These are phyloP conservation scores for Esox niger DNA, from an alignment of 2,113 vertebrate genomes.

Conservation along the genomic window DNA sequence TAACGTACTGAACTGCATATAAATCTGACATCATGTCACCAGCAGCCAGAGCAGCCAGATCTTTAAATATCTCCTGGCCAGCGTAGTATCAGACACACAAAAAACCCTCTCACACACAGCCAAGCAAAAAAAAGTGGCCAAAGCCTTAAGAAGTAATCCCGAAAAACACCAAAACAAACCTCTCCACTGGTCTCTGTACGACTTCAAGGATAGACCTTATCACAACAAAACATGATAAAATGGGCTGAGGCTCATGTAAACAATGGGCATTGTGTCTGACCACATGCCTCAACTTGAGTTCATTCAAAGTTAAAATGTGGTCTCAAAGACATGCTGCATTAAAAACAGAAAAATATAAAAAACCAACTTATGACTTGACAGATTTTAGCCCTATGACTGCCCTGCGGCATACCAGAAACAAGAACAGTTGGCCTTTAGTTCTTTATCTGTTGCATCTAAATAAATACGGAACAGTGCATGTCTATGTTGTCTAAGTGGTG, in stretches of 20 bases:
- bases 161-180: no score
- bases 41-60: constrained; percentile 23
- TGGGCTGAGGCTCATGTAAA: not conserved
- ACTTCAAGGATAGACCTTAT: not conserved
- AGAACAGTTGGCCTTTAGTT: not conserved
- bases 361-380: not conserved
- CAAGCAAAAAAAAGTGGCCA: constrained; percentile 9
- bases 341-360: not conserved
- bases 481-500: not conserved
- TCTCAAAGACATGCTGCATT: not conserved
- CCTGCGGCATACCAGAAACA: not conserved
- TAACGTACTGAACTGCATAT: no score
- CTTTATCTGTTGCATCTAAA: not conserved
- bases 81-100: constrained; percentile 23
- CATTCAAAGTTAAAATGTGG: not conserved
- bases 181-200: constrained; percentile 14
- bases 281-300: not conserved
- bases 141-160: constrained; percentile 2
- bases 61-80: constrained; percentile 18
- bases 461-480: constrained; percentile 19
- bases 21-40: constrained; percentile 12
- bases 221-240: not conserved
- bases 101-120: not conserved
- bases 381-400: not conserved
- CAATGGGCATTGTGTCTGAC: constrained; percentile 7